phyloP scores from a whole-genome alignment of 2,888 invertebrate species.

The Glaucopsyche alexis region DNA sequence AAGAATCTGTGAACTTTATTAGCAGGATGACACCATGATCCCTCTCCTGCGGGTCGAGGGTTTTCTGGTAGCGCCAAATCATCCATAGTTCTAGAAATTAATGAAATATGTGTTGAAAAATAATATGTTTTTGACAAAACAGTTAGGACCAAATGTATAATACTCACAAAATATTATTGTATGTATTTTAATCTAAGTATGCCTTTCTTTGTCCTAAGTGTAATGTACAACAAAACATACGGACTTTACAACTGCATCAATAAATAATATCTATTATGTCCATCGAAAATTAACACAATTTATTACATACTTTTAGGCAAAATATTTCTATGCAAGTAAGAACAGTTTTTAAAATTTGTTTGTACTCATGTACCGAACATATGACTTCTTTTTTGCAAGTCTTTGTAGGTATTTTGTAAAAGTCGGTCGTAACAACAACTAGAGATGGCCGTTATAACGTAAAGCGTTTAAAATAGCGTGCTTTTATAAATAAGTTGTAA shows the following conservation, averaged over 20 bases:
- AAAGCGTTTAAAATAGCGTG: no score
- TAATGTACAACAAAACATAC: not conserved
- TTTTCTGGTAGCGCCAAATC: slow-evolving; percentile 54
- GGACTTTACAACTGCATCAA: slow-evolving; percentile 1
- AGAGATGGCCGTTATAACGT: no score
- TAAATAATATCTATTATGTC: not conserved
- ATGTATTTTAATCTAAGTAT: no score
- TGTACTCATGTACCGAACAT: no score
- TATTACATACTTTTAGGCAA: not conserved
- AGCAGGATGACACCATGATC: slow-evolving; percentile 84
- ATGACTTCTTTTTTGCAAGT: no score
- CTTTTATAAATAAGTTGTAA: no score
- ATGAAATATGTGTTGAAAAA: not conserved
- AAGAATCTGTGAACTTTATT: slow-evolving; percentile 88
- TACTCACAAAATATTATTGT: not conserved
- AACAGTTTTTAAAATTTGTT: no score
- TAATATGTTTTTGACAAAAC: not conserved
- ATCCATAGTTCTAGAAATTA: slow-evolving; percentile 53
- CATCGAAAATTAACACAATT: not conserved
- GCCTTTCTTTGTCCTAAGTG: not conserved
- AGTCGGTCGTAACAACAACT: no score
- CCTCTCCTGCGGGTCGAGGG: slow-evolving; percentile 47
- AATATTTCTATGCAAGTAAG: no score
- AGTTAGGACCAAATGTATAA: not conserved
- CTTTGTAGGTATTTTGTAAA: no score